Evolutionary conservation across 2,113 vertebrate genomes (phyloP).

Genomic region (Dicrurus megarhynchus): DNA sequence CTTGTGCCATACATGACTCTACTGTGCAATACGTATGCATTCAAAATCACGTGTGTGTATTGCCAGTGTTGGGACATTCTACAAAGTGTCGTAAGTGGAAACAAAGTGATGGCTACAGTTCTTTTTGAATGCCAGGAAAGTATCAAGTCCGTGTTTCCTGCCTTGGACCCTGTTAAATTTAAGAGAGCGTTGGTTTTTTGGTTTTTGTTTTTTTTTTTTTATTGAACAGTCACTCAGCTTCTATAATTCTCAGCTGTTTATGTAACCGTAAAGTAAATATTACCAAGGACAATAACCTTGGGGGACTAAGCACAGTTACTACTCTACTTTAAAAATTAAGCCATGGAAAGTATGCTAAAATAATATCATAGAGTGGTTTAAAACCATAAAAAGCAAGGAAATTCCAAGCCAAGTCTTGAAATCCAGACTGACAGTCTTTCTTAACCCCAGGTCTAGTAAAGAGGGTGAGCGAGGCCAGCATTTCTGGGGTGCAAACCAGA

Average conservation of each 20-base stretch:
- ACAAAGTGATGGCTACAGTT: background rate
- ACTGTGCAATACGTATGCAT: background rate
- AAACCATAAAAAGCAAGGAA: conserved; percentile 6
- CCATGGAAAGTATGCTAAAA: conserved; percentile 39
- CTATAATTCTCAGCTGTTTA: conserved; percentile 50
- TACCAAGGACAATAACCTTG: conserved; percentile 7
- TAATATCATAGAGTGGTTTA: background rate
- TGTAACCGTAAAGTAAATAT: conserved; percentile 33
- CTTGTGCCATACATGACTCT: background rate
- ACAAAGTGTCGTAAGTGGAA: background rate
- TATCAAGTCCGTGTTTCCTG: background rate
- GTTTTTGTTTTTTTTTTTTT: conserved; percentile 31
- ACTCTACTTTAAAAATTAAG: conserved; percentile 40
- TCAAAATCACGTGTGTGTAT: background rate
- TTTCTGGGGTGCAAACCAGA: conserved; percentile 26
- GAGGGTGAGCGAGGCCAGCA: background rate
- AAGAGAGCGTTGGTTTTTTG: too few relatives aligned
- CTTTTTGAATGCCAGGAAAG: background rate
- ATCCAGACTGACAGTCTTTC: background rate
- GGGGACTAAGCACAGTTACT: conserved; percentile 17
- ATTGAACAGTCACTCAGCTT: conserved; percentile 33
- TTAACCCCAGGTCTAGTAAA: background rate
- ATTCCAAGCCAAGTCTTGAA: conserved; percentile 27
- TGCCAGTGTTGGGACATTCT: background rate
- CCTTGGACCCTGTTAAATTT: conserved; percentile 27